Conservation (phyloP, 2,797 vertebrate genomes). For the Rhabdomys pumilio region DNA sequence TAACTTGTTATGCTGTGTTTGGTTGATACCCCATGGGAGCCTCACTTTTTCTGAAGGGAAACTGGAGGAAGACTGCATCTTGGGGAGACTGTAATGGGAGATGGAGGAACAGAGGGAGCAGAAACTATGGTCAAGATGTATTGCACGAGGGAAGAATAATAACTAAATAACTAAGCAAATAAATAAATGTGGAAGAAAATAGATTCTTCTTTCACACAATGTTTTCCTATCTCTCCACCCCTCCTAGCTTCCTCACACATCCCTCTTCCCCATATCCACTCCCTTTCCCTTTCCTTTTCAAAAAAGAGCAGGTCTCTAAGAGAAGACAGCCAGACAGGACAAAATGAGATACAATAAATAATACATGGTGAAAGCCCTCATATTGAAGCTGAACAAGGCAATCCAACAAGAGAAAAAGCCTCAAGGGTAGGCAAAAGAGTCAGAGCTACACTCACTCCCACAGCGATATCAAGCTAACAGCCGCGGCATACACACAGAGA, state of each 20-base stretch:
- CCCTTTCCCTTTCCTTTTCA: not conserved
- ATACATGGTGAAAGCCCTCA: not conserved
- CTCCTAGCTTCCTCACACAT: not conserved
- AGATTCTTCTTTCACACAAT: not conserved
- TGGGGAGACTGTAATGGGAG: not conserved
- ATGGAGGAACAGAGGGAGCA: not conserved
- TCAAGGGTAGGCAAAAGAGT: not conserved
- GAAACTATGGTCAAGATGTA: not conserved
- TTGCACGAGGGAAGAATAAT: not conserved
- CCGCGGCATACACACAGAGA: not conserved
- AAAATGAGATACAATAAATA: not conserved
- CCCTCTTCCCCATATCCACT: not conserved
- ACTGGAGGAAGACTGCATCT: not conserved
- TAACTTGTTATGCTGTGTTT: not conserved
- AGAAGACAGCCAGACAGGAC: not conserved
- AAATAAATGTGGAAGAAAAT: not conserved
- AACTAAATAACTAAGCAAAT: too few relatives aligned
- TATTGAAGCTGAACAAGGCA: not conserved
- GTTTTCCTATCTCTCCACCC: not conserved
- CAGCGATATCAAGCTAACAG: not conserved
- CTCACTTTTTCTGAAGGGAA: not conserved
- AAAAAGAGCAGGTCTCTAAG: not conserved
- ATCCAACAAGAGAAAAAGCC: not conserved
- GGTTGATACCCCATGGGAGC: not conserved
- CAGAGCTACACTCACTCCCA: not conserved